These are phyloP conservation scores for Myopa testacea DNA, from an alignment of 2,888 invertebrate genomes.

Conservation along the genomic window DNA sequence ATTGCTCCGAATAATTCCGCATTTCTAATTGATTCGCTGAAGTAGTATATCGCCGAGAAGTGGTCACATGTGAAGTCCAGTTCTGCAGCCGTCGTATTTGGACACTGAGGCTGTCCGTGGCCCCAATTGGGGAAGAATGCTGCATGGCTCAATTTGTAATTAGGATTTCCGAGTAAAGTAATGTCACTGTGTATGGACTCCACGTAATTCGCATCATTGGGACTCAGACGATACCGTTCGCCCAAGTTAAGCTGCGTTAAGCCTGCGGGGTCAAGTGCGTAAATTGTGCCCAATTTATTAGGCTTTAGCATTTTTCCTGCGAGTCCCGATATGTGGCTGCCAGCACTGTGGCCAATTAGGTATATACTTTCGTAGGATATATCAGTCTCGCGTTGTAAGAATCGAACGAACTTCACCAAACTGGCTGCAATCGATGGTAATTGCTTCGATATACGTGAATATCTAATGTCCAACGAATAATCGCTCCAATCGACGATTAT, in stretches of 20 bases:
- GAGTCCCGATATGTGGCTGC: constrained; percentile 64
- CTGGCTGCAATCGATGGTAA: constrained; percentile 56
- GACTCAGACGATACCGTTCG: constrained; percentile 58
- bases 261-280: constrained; percentile 67
- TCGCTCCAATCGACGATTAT: constrained; percentile 64
- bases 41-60: constrained; percentile 60
- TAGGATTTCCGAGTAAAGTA: constrained; percentile 62
- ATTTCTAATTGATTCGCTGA: constrained; percentile 59
- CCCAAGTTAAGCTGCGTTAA: constrained; percentile 56
- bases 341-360: constrained; percentile 67
- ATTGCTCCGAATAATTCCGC: constrained; percentile 58
- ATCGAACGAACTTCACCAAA: constrained; percentile 58
- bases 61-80: constrained; percentile 62
- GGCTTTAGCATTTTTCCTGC: constrained; percentile 57
- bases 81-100: constrained; percentile 59
- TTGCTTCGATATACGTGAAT: constrained; percentile 57
- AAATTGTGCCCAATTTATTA: constrained; percentile 56
- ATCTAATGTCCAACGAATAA: constrained; percentile 57
- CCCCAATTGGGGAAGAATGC: constrained; percentile 68
- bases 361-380: constrained; percentile 55
- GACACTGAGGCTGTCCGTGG: constrained; percentile 65
- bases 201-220: constrained; percentile 63
- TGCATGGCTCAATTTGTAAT: constrained; percentile 59
- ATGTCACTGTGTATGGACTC: constrained; percentile 66
- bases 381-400: constrained; percentile 55